A percentile compares a stretch with the other conserved stretches of the same genome.
Evolutionary conservation across 1,140 invertebrate species (phyloP).

Genomic region (Neelides sp.): DNA sequence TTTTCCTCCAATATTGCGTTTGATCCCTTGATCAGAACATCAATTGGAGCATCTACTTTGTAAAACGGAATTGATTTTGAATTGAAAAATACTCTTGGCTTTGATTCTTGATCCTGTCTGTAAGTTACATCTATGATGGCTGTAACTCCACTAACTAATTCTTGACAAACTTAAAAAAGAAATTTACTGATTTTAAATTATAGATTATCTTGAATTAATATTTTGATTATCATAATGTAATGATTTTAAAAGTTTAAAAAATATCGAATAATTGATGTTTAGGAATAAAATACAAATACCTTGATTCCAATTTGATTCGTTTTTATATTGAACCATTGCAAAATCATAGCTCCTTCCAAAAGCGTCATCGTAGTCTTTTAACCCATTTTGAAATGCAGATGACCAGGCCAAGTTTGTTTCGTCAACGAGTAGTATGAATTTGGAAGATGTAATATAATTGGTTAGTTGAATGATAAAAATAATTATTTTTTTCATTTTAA

Average conservation of each 20-base stretch:
- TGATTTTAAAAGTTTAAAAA: too few species aligned
- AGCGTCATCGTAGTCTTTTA: slow-evolving; percentile 7
- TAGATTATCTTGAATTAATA: background rate
- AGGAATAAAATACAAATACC: slow-evolving; percentile 12
- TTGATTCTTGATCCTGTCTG: slow-evolving; percentile 8
- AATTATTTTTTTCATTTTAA: too few species aligned
- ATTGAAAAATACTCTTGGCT: slow-evolving; percentile 19
- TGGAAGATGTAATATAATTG: too few species aligned
- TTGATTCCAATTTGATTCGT: slow-evolving; percentile 21
- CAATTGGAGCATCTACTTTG: slow-evolving; percentile 20
- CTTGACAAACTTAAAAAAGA: slow-evolving; percentile 24
- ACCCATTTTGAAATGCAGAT: slow-evolving; percentile 11
- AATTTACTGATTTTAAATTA: too few species aligned
- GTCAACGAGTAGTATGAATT: slow-evolving; percentile 16
- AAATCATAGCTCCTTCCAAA: slow-evolving; percentile 12
- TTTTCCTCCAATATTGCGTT: slow-evolving; percentile 22
- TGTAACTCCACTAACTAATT: slow-evolving; percentile 16
- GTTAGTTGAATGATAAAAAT: too few species aligned
- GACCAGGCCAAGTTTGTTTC: slow-evolving; percentile 8
- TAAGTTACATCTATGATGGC: slow-evolving; percentile 23
- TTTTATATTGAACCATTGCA: slow-evolving; percentile 9
- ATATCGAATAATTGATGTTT: too few species aligned
- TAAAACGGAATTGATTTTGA: slow-evolving; percentile 26
- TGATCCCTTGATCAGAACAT: slow-evolving; percentile 16
- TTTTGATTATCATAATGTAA: background rate